A percentile compares a stretch with the other conserved stretches of the same genome.
These are phyloP conservation scores for Gymnocephalus cernua DNA, from an alignment of 2,113 vertebrate species.

Conservation along the genomic window DNA sequence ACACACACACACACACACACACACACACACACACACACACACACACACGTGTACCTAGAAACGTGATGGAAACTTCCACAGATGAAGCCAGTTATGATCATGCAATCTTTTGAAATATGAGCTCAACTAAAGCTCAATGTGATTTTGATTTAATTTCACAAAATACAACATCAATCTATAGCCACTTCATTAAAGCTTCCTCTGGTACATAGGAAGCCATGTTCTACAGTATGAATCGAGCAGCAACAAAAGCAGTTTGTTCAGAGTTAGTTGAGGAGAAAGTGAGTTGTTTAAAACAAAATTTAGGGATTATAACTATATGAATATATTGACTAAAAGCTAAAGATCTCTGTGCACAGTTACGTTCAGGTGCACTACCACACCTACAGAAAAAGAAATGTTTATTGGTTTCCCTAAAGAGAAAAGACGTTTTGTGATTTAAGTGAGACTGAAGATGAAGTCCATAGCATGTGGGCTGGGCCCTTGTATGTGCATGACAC, in stretches of 20 bases:
- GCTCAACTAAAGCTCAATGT: background rate
- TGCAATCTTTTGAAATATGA: constrained; percentile 37
- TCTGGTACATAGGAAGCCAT: background rate
- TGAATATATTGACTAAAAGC: background rate
- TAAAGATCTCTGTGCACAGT: background rate
- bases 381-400: background rate
- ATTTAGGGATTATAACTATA: background rate
- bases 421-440: background rate
- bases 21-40: constrained; percentile 15
- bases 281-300: too few species aligned
- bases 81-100: constrained; percentile 31
- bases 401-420: background rate
- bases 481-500: background rate
- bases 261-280: background rate
- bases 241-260: background rate
- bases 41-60: constrained; percentile 28
- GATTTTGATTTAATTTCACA: background rate
- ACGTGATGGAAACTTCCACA: constrained; percentile 66
- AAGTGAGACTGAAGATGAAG: background rate
- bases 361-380: background rate
- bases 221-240: background rate
- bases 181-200: background rate
- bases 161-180: background rate
- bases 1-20: constrained; percentile 7
- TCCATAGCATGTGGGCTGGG: background rate